These are phyloP conservation scores for Trichogramma dendrolimi DNA, from an alignment of 2,888 invertebrate genomes.

Conservation along the genomic window DNA sequence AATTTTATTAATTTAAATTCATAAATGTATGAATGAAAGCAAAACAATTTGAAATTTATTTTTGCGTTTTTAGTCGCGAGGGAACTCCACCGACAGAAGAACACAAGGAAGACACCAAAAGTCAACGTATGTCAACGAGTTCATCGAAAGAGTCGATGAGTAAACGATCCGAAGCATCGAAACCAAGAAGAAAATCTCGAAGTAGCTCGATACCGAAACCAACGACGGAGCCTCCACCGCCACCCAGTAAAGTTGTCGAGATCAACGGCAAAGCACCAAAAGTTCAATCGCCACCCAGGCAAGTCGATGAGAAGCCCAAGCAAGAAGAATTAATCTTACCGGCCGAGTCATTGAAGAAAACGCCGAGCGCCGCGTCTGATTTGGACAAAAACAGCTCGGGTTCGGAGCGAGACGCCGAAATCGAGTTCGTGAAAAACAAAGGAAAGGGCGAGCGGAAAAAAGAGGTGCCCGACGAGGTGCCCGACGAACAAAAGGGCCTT, in stretches of 20 bases:
- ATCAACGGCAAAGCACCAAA: constrained; percentile 21
- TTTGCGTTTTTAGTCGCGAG: no score
- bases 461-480: constrained; percentile 57
- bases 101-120: constrained; percentile 15
- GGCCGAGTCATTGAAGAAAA: constrained; percentile 35
- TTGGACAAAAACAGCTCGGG: constrained; percentile 58
- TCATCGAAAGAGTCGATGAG: constrained; percentile 36
- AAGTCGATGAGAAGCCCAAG: constrained; percentile 28
- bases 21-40: no score
- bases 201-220: constrained; percentile 29
- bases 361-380: constrained; percentile 43
- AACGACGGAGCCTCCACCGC: constrained; percentile 24
- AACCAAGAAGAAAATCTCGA: constrained; percentile 43
- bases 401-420: constrained; percentile 69
- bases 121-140: constrained; percentile 33
- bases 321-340: constrained; percentile 10
- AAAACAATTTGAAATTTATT: no score
- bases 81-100: no score
- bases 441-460: constrained; percentile 26
- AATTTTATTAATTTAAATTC: no score
- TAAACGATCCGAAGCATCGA: constrained; percentile 40
- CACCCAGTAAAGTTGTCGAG: constrained; percentile 20
- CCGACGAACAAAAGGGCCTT: constrained; percentile 68
- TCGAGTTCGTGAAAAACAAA: constrained; percentile 50
- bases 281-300: constrained; percentile 33